A percentile compares a stretch with the other conserved stretches of the same genome.
phyloP scores from a whole-genome alignment of 2,888 invertebrate genomes.

The Halictus quadricinctus region DNA sequence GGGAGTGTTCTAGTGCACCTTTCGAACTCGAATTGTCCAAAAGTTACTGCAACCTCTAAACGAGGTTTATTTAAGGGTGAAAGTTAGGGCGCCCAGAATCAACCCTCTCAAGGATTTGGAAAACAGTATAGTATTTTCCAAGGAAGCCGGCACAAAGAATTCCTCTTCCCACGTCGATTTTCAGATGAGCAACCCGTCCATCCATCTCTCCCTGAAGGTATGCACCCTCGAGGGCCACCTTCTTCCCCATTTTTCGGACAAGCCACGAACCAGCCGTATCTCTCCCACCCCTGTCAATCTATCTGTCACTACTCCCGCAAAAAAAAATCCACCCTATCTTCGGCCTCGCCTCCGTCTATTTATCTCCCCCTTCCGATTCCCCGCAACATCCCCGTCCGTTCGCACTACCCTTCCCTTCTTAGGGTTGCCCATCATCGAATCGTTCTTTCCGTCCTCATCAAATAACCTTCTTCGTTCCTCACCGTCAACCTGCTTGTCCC shows the following conservation, averaged over 20 bases:
- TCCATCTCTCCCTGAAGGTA: constrained; percentile 6
- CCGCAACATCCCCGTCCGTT: constrained; percentile 1
- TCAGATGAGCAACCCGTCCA: constrained; percentile 11
- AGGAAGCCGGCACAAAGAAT: neutral
- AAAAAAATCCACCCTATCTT: constrained; percentile 33
- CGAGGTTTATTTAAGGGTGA: too few species aligned
- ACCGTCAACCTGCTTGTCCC: neutral
- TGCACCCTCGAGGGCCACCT: neutral
- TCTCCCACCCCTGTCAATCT: constrained; percentile 43
- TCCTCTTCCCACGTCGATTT: neutral
- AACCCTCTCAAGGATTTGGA: too few species aligned
- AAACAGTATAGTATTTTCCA: neutral
- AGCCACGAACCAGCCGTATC: constrained; percentile 34
- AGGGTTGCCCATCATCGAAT: constrained; percentile 26
- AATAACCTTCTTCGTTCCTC: neutral
- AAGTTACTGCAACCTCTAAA: too few species aligned
- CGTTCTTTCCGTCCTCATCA: constrained; percentile 20
- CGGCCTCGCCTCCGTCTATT: constrained; percentile 35
- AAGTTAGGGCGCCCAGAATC: too few species aligned
- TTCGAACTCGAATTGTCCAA: too few species aligned
- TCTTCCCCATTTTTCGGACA: constrained; percentile 24
- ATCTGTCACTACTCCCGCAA: constrained; percentile 36
- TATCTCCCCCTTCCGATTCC: constrained; percentile 32
- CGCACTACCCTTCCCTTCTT: neutral
- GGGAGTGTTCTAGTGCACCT: too few species aligned